phyloP scores from a whole-genome alignment of 1,140 invertebrate genomes.

The Drosophila obscura region DNA sequence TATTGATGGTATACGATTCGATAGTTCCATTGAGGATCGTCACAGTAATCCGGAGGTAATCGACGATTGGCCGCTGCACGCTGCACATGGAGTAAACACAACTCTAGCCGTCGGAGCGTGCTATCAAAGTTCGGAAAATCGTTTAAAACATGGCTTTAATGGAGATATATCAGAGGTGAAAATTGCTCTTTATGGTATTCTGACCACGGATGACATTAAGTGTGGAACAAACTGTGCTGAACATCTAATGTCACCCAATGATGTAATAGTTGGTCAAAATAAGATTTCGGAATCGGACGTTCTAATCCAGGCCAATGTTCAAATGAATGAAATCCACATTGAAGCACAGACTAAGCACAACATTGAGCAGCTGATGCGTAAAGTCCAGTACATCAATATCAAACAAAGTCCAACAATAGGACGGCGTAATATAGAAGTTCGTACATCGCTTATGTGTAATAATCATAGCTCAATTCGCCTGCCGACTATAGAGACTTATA shows the following conservation, averaged over 20 bases:
- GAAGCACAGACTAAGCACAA: conserved; percentile 95
- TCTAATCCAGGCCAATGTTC: conserved; percentile 83
- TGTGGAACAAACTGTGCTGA: conserved; percentile 81
- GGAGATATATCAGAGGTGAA: conserved; percentile 83
- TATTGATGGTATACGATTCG: conserved; percentile 94
- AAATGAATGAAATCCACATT: conserved; percentile 95
- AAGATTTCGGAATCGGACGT: conserved; percentile 14
- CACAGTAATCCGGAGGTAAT: conserved; percentile 95
- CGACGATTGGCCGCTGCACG: conserved; percentile 99
- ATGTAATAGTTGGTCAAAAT: conserved; percentile 8
- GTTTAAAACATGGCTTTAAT: conserved; percentile 79
- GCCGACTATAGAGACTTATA: conserved; percentile 80
- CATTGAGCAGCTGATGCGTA: conserved; percentile 93
- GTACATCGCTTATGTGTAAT: conserved; percentile 89
- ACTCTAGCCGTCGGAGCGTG: conserved; percentile 97
- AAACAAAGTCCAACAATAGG: conserved; percentile 96
- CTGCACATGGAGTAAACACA: conserved; percentile 96
- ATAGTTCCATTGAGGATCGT: conserved; percentile 88
- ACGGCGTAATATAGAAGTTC: conserved; percentile 92
- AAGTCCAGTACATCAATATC: conserved; percentile 95
- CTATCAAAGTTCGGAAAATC: conserved; percentile 92
- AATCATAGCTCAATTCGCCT: conserved; percentile 72
- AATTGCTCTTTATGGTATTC: conserved; percentile 47
- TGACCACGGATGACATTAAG: conserved; percentile 70
- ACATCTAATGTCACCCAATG: conserved; percentile 65